A percentile compares a stretch with the other conserved stretches of the same genome.
Evolutionary conservation across 1,140 invertebrate species (phyloP).

Genomic region (Drosophila willistoni): DNA sequence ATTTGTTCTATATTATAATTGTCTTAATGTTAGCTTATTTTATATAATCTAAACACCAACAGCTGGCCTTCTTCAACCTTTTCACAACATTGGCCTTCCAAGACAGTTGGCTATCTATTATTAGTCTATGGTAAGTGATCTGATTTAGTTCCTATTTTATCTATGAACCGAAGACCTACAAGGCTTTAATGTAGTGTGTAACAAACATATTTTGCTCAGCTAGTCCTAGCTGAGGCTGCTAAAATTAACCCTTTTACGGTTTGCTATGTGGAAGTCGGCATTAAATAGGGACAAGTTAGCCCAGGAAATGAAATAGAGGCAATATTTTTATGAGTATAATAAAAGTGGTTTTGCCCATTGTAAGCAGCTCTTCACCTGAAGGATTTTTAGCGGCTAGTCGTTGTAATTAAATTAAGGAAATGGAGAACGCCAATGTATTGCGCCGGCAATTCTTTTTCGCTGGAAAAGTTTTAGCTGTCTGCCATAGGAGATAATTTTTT

Average conservation of each 20-base stretch:
- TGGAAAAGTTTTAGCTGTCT: conserved; percentile 83
- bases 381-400: conserved; percentile 89
- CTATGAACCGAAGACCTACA: too few species aligned
- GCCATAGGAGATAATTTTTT: conserved; percentile 90
- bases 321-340: conserved; percentile 85
- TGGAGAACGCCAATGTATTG: conserved; percentile 74
- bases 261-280: conserved; percentile 89
- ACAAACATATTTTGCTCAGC: conserved; percentile 85
- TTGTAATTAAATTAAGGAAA: background rate
- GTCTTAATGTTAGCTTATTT: too few species aligned
- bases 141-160: too few species aligned
- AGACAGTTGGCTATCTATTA: too few species aligned
- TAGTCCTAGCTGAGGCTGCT: conserved; percentile 87
- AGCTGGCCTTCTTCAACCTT: too few species aligned
- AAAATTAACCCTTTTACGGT: conserved; percentile 90
- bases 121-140: too few species aligned
- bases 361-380: conserved; percentile 95
- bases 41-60: too few species aligned
- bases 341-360: conserved; percentile 88
- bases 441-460: conserved; percentile 31
- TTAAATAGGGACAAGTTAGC: conserved; percentile 84
- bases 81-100: too few species aligned
- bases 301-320: conserved; percentile 84
- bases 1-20: too few species aligned
- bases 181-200: too few species aligned